Percentiles rank a stretch among this genome's conserved stretches.
phyloP scores from a whole-genome alignment of 2,113 vertebrate genomes.

The Scolopax mira region DNA sequence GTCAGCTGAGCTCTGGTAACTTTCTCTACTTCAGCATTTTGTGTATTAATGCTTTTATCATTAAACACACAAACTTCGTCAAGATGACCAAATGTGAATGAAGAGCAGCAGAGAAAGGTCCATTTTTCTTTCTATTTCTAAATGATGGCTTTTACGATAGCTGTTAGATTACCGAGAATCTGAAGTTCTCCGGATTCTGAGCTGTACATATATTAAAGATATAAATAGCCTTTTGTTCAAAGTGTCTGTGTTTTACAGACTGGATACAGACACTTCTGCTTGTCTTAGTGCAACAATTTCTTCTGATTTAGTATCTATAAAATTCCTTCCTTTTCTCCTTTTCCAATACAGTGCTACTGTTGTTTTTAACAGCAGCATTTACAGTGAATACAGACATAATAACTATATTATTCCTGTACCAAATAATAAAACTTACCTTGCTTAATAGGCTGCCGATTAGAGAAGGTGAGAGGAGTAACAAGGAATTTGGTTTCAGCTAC shows the following conservation, averaged over 20 bases:
- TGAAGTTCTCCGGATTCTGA: neutral
- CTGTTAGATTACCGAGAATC: neutral
- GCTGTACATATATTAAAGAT: neutral
- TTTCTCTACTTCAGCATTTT: neutral
- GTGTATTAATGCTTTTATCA: neutral
- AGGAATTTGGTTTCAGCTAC: slow-evolving; percentile 95
- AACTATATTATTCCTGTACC: neutral
- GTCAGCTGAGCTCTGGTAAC: neutral
- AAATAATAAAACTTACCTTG: slow-evolving; percentile 79
- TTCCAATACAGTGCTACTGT: neutral
- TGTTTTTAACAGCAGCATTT: slow-evolving; percentile 3
- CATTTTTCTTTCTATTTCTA: neutral
- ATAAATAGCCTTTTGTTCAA: slow-evolving; percentile 1
- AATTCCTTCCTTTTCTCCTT: neutral
- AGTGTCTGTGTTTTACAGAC: neutral
- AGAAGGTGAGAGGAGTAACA: slow-evolving; percentile 87
- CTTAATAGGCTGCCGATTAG: slow-evolving; percentile 87
- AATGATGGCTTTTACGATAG: neutral
- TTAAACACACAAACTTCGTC: neutral
- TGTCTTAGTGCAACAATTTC: neutral
- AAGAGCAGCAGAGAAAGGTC: neutral
- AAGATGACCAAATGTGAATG: neutral
- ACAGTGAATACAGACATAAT: neutral
- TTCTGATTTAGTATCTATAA: slow-evolving; percentile 4
- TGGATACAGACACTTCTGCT: neutral